phyloP scores from a whole-genome alignment of 2,113 vertebrate species.

The Phasianus colchicus region DNA sequence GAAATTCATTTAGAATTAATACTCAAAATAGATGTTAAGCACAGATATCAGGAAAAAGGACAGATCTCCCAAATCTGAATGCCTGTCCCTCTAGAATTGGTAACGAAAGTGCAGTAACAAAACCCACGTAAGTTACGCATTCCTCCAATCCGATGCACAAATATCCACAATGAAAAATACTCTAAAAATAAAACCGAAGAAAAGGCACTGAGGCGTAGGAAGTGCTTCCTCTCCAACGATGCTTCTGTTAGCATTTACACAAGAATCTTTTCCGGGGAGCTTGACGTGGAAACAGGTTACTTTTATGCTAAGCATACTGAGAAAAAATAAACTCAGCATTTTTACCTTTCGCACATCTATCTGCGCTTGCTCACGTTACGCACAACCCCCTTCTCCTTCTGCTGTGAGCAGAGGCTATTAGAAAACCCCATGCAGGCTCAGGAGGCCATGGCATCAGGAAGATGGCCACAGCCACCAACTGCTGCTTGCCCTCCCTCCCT shows the following conservation, averaged over 20 bases:
- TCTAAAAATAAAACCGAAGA: conserved; percentile 34
- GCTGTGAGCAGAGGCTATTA: not conserved
- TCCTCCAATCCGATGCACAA: not conserved
- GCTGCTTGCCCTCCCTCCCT: conserved; percentile 9
- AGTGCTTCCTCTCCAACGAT: conserved; percentile 4
- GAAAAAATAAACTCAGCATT: not conserved
- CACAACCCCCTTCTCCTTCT: not conserved
- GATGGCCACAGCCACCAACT: not conserved
- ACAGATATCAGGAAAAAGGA: not conserved
- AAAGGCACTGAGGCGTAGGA: conserved; percentile 24
- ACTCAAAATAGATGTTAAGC: not conserved
- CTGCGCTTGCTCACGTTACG: not conserved
- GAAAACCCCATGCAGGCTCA: not conserved
- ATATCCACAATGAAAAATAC: not conserved
- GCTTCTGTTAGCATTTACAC: conserved; percentile 11
- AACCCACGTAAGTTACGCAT: not conserved
- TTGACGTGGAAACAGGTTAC: not conserved
- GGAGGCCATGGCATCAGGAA: not conserved
- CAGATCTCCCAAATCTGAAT: not conserved
- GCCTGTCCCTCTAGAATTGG: not conserved
- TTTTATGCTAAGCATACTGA: not conserved
- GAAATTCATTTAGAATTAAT: not conserved
- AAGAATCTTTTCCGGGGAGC: conserved; percentile 1
- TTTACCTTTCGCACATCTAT: not conserved
- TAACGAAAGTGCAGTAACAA: not conserved